phyloP scores from a whole-genome alignment of 2,888 invertebrate genomes.

The Drosophila ezoana region DNA sequence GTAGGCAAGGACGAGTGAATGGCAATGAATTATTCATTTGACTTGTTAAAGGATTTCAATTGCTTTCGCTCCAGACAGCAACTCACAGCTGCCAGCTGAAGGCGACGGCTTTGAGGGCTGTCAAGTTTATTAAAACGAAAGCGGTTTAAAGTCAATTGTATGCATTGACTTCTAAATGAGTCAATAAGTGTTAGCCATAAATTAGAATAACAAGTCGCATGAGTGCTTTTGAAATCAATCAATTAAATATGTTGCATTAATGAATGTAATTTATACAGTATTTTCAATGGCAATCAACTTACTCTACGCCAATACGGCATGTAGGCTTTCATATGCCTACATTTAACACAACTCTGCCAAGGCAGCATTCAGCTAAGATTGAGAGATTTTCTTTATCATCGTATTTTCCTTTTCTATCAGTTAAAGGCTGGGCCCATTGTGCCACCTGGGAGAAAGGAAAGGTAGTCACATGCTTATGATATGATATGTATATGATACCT shows the following conservation, averaged over 20 bases:
- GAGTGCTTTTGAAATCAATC: not conserved
- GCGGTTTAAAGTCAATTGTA: conserved; percentile 46
- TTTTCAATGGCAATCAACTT: not conserved
- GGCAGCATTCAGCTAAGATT: too few species aligned
- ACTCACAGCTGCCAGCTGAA: conserved; percentile 1
- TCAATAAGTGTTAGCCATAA: conserved; percentile 8
- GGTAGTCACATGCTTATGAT: not conserved
- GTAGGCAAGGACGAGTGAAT: conserved; percentile 37
- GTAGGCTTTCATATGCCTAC: too few species aligned
- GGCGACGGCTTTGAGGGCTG: conserved; percentile 5
- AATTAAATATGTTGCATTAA: conserved; percentile 8
- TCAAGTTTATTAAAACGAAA: conserved; percentile 32
- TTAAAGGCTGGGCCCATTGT: too few species aligned
- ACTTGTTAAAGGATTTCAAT: conserved; percentile 33
- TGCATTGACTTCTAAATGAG: conserved; percentile 17
- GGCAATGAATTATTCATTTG: conserved; percentile 68
- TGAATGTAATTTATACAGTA: conserved; percentile 8
- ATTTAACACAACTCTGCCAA: too few species aligned
- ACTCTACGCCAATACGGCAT: not conserved
- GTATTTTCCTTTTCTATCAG: too few species aligned
- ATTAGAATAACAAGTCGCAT: conserved; percentile 29
- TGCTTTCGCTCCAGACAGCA: conserved; percentile 11
- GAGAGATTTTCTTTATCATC: too few species aligned
- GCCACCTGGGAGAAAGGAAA: not conserved
- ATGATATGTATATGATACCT: too few species aligned